These are phyloP conservation scores for Tribolium madens DNA, from an alignment of 1,140 invertebrate genomes.

Conservation along the genomic window DNA sequence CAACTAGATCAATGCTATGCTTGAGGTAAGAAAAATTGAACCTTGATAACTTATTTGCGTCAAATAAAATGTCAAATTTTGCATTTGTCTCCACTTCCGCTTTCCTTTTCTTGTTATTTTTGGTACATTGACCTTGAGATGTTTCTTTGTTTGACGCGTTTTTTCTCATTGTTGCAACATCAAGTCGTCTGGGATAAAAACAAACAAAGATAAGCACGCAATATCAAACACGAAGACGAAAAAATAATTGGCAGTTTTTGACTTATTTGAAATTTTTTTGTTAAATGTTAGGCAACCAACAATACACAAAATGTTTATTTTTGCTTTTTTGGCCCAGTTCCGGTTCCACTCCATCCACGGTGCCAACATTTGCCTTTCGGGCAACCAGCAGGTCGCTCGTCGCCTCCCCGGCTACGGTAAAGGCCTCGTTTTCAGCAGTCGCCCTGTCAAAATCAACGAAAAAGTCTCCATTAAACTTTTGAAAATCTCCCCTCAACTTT, in stretches of 20 bases:
- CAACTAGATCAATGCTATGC: neutral
- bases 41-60: neutral
- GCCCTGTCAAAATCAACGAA: constrained; percentile 10
- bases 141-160: neutral
- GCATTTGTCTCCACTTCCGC: neutral
- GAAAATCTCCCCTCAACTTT: neutral
- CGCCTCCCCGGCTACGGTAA: constrained; percentile 8
- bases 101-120: neutral
- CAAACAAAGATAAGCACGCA: neutral
- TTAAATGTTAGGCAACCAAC: no score
- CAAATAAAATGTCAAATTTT: constrained; percentile 10
- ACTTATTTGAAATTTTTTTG: no score
- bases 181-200: neutral
- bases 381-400: neutral
- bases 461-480: constrained; percentile 8
- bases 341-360: constrained; percentile 9
- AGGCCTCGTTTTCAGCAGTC: constrained; percentile 2
- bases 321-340: neutral
- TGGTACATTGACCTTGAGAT: constrained; percentile 5
- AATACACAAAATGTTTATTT: no score
- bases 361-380: constrained; percentile 11
- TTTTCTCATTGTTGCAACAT: neutral
- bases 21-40: neutral
- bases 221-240: no score
- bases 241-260: no score